Evolutionary conservation across 2,113 vertebrate genomes (phyloP), one percentile per base, ranked within the genome.

Genomic region (Suncus etruscus): DNA sequence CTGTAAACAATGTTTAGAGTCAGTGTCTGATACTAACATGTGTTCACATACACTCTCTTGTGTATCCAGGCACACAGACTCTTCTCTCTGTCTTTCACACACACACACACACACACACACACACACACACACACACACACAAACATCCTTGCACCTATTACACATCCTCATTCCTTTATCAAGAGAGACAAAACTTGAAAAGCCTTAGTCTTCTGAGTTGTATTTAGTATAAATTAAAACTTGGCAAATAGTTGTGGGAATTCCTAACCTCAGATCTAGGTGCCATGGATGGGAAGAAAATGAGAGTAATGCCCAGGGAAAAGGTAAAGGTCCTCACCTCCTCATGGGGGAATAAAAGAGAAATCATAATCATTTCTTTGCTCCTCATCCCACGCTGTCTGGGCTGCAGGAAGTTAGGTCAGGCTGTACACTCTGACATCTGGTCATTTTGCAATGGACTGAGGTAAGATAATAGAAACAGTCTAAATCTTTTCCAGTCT

Each of bases 171-270:
- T 11, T 24, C 63, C 61, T 94, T 90, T 86, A 86, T 92, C 50
- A 70, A 39, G 72, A 86, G 54, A 61, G 61, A 50, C 20, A 29
- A 88, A 86, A 76, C 6, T 31, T 65, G 58, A 18, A 61, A 87
- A 70, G 7, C 9, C 22, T 66, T 14, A 0, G 31, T 85, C 76
- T 88, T 80, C 81, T 89, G 45, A 90, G 85, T 14, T 48, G 5
- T 74, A 83, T 32, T 93, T 50, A 47, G 25, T 83, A 22, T 76
- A 91, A 93, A 72, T 69, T 51, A 79, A 83, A 95, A 85, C 75
- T 70, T 50, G 90, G 6, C 47, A 63, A 48, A 70, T 77, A 83
- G 24, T 79, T n/a, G 69, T 7, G 6, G n/a, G 63, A 48, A 76
- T 50, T 48, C 20, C 31, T 27, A 45, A 70, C 54, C 83, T 31